Evolutionary conservation across 2,113 vertebrate species (phyloP).

Genomic region (Hylia prasina): DNA sequence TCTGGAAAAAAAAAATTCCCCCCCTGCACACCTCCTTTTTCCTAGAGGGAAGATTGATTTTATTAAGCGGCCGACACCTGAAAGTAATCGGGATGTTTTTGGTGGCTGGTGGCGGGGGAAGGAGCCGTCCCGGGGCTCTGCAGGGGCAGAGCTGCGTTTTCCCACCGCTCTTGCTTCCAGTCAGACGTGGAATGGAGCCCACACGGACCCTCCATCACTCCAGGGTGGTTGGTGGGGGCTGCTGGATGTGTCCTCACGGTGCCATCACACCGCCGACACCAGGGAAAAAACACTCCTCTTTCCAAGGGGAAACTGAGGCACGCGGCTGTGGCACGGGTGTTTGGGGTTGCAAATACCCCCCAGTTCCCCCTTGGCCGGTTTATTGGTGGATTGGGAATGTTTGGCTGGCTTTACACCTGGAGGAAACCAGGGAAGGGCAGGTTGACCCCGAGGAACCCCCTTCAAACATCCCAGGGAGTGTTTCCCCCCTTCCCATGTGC

Average conservation of each 20-base stretch:
- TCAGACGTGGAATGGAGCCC: accelerated
- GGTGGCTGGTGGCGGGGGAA: background rate
- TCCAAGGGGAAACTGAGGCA: background rate
- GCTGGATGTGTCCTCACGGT: background rate
- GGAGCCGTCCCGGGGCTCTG: background rate
- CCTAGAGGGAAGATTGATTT: slow-evolving; percentile 35
- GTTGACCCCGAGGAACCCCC: background rate
- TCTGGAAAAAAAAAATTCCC: background rate
- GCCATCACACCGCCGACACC: background rate
- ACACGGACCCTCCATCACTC: accelerated
- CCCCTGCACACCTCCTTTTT: background rate
- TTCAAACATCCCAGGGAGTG: background rate
- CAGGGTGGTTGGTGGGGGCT: accelerated
- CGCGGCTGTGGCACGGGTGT: accelerated
- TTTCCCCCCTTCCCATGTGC: background rate
- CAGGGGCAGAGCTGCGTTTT: background rate
- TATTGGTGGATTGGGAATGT: background rate
- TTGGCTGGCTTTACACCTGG: background rate
- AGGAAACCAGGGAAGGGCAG: background rate
- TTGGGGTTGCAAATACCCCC: accelerated
- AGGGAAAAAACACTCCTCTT: accelerated
- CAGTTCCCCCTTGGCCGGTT: background rate
- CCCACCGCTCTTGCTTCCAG: background rate
- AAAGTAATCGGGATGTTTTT: slow-evolving; percentile 48
- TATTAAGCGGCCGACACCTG: slow-evolving; percentile 63